Conservation (phyloP, 2,797 vertebrate genomes). For the Buphagus erythrorhynchus region DNA sequence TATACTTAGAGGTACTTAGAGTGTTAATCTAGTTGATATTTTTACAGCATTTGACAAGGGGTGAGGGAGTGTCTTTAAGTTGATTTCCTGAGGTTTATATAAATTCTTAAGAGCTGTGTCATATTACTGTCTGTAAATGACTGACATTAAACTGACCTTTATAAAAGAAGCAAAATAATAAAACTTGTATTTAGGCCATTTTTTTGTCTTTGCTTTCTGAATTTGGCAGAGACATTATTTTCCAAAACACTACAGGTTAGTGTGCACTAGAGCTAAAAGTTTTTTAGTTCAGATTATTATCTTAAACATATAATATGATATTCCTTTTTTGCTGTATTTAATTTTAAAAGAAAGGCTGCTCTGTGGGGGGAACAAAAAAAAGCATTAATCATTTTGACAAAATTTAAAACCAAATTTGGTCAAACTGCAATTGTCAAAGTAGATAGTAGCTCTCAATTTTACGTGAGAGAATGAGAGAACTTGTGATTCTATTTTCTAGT, state of each 20-base stretch:
- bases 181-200: background rate
- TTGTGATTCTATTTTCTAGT: background rate
- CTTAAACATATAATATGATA: background rate
- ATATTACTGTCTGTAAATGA: slow-evolving; percentile 38
- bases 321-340: background rate
- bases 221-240: background rate
- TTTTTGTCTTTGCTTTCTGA: background rate
- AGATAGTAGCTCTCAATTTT: background rate
- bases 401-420: background rate
- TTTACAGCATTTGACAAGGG: background rate
- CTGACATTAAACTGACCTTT: slow-evolving; percentile 50
- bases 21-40: background rate
- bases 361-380: background rate
- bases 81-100: background rate
- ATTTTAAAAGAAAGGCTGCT: background rate
- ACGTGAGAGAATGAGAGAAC: background rate
- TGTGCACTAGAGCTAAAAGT: background rate
- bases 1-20: background rate
- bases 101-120: slow-evolving; percentile 48
- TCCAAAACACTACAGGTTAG: background rate
- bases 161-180: background rate
- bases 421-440: background rate
- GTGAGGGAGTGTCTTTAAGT: background rate
- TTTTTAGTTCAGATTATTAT: background rate
- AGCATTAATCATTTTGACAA: background rate